Evolutionary conservation across 2,797 vertebrate species (phyloP).

Genomic region (Rhynchotus rufescens): DNA sequence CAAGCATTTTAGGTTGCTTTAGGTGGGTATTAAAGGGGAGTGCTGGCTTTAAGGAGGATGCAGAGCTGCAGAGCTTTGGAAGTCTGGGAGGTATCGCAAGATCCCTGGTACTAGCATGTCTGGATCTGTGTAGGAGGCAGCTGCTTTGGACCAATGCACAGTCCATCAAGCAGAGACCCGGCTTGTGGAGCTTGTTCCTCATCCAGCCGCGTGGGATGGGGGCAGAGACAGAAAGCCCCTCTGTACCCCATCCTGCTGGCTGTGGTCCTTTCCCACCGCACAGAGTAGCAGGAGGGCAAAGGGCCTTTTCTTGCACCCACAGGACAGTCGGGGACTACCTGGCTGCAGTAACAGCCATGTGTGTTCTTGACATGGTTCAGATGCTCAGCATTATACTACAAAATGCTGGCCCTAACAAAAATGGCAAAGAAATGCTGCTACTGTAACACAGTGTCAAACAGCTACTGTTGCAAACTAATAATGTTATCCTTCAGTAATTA

Average conservation of each 20-base stretch:
- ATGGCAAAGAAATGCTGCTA: not conserved
- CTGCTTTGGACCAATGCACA: not conserved
- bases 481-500: slow-evolving; percentile 30
- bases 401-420: not conserved
- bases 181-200: not conserved
- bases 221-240: not conserved
- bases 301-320: not conserved
- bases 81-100: not conserved
- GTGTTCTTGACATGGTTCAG: not conserved
- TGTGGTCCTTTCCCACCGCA: not conserved
- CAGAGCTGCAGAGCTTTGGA: not conserved
- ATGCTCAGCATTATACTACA: not conserved
- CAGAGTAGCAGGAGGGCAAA: not conserved
- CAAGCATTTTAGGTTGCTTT: not conserved
- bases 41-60: not conserved
- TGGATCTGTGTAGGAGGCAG: not conserved
- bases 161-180: fast-evolving
- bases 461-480: slow-evolving; percentile 28
- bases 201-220: not conserved
- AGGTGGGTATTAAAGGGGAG: not conserved
- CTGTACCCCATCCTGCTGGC: not conserved
- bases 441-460: not conserved
- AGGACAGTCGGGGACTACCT: not conserved
- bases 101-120: not conserved
- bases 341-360: not conserved